These are phyloP conservation scores for Leptinotarsa juncta DNA, from an alignment of 2,888 invertebrate species.

Conservation along the genomic window DNA sequence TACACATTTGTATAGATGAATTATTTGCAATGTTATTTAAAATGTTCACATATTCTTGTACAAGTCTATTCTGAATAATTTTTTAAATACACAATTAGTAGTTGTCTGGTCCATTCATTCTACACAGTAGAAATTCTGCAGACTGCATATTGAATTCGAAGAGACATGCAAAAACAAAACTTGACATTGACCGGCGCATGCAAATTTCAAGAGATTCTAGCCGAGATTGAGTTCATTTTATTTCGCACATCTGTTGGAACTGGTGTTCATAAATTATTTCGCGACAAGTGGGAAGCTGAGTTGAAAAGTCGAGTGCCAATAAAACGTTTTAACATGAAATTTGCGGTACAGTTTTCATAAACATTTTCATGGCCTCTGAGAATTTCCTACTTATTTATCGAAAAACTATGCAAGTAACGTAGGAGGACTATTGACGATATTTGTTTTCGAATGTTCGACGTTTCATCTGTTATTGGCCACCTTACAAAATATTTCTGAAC, in stretches of 20 bases:
- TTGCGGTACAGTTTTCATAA: slow-evolving; percentile 21
- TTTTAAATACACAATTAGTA: not conserved
- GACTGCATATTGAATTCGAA: not conserved
- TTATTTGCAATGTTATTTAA: too few relatives aligned
- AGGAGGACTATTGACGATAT: not conserved
- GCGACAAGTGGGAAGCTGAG: slow-evolving; percentile 15
- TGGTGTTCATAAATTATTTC: slow-evolving; percentile 22
- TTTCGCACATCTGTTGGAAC: slow-evolving; percentile 24
- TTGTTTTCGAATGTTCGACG: not conserved
- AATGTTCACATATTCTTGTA: too few relatives aligned
- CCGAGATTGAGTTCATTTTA: slow-evolving; percentile 13
- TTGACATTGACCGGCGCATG: slow-evolving; percentile 21
- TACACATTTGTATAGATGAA: too few relatives aligned
- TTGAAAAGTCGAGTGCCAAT: slow-evolving; percentile 19
- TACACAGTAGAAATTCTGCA: not conserved
- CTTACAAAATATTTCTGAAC: too few relatives aligned
- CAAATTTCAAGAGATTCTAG: slow-evolving; percentile 17
- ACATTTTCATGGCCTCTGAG: slow-evolving; percentile 1
- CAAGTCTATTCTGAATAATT: too few relatives aligned
- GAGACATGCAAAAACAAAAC: not conserved
- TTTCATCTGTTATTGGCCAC: too few relatives aligned
- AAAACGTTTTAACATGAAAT: slow-evolving; percentile 23
- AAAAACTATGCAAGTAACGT: not conserved
- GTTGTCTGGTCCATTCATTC: not conserved
- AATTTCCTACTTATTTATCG: not conserved